phyloP scores from a whole-genome alignment of 2,113 vertebrate genomes.

The Elachura formosa region DNA sequence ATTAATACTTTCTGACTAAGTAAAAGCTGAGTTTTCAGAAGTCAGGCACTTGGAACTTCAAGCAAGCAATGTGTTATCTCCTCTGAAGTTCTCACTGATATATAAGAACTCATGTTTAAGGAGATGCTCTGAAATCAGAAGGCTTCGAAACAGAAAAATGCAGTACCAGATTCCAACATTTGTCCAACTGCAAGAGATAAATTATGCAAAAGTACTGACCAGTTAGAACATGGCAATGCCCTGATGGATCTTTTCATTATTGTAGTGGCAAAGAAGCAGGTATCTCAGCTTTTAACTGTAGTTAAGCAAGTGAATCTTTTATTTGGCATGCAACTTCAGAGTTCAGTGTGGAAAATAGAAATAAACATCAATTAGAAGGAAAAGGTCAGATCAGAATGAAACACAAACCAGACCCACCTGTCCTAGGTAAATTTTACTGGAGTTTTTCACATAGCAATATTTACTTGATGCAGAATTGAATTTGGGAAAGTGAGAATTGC shows the following conservation, averaged over 20 bases:
- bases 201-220: not conserved
- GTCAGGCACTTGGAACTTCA: not conserved
- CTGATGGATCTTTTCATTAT: not conserved
- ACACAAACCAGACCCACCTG: not conserved
- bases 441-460: not conserved
- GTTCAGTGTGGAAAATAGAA: not conserved
- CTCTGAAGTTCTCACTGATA: not conserved
- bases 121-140: not conserved
- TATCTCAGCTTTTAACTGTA: not conserved
- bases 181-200: not conserved
- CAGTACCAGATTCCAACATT: not conserved
- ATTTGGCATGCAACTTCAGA: not conserved
- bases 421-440: not conserved
- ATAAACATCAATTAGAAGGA: not conserved
- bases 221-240: rapidly evolving
- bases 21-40: not conserved
- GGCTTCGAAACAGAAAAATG: not conserved
- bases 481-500: not conserved
- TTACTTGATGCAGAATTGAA: not conserved
- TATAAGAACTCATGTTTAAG: not conserved
- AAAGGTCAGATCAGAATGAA: not conserved
- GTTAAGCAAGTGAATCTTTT: not conserved
- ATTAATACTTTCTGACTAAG: not conserved
- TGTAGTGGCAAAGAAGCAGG: not conserved
- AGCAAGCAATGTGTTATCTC: not conserved